Evolutionary conservation across 2,113 vertebrate species (phyloP).

Genomic region (Heteronetta atricapilla): DNA sequence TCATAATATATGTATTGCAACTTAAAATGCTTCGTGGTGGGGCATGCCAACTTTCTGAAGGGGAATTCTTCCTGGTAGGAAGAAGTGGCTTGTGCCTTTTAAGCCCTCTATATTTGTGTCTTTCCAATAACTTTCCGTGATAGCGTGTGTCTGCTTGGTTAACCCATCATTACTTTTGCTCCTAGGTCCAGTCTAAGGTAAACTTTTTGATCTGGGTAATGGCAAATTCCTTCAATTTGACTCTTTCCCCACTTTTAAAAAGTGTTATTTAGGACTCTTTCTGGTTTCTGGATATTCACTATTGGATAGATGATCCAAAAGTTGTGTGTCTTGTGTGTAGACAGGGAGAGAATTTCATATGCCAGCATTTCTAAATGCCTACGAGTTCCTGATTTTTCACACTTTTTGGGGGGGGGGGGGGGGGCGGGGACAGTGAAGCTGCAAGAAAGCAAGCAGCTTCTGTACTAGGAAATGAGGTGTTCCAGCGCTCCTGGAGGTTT

Average conservation of each 20-base stretch:
- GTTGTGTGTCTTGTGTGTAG: rapidly evolving
- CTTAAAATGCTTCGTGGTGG: not conserved
- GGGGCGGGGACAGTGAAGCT: not conserved
- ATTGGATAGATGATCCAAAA: not conserved
- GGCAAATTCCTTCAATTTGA: not conserved
- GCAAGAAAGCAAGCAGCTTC: not conserved
- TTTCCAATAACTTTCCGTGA: not conserved
- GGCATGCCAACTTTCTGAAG: not conserved
- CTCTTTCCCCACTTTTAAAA: not conserved
- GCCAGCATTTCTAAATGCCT: not conserved
- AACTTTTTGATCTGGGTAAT: not conserved
- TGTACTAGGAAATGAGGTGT: not conserved
- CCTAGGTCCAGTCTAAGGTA: not conserved
- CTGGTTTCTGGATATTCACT: not conserved
- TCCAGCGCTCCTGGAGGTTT: not conserved
- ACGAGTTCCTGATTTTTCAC: rapidly evolving
- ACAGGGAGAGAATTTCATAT: not conserved
- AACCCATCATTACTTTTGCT: not conserved
- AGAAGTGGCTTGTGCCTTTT: not conserved
- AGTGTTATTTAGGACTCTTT: not conserved
- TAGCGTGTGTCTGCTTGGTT: not conserved
- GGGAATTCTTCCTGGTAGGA: not conserved
- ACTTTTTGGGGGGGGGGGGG: too few relatives aligned
- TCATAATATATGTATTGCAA: not conserved
- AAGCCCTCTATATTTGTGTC: not conserved